Evolutionary conservation across 2,797 vertebrate genomes (phyloP).

Genomic region (Capromys pilorides): DNA sequence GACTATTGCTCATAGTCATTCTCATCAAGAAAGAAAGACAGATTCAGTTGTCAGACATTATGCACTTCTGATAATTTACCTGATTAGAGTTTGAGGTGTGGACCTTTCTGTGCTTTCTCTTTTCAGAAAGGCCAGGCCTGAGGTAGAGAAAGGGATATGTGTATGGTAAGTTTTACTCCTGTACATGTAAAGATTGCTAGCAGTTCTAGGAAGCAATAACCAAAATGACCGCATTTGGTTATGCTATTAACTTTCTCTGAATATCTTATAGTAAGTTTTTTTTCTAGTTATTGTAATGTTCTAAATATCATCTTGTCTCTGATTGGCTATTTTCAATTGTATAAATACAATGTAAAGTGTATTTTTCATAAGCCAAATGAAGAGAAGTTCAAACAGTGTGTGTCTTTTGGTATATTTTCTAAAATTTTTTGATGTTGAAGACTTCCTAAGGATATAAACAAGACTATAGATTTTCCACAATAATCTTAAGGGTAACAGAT

Average conservation of each 20-base stretch:
- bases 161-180: background rate
- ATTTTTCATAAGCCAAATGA: background rate
- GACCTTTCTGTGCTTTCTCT: background rate
- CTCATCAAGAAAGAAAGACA: no score
- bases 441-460: background rate
- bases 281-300: slow-evolving; percentile 4
- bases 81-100: background rate
- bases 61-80: slow-evolving; percentile 21
- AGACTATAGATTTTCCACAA: slow-evolving; percentile 2
- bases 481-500: slow-evolving; percentile 55
- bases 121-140: background rate
- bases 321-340: background rate
- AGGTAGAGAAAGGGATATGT: slow-evolving; percentile 8
- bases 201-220: background rate
- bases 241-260: background rate
- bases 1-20: background rate
- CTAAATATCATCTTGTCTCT: background rate
- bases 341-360: slow-evolving; percentile 30
- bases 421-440: background rate
- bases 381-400: slow-evolving; percentile 1
- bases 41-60: background rate
- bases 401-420: background rate
- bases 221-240: slow-evolving; percentile 7
- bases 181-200: background rate
- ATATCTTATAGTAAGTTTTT: background rate